Evolutionary conservation across 2,113 vertebrate species (phyloP), one percentile per base, ranked within the genome.

Genomic region (Xenopus laevis): DNA sequence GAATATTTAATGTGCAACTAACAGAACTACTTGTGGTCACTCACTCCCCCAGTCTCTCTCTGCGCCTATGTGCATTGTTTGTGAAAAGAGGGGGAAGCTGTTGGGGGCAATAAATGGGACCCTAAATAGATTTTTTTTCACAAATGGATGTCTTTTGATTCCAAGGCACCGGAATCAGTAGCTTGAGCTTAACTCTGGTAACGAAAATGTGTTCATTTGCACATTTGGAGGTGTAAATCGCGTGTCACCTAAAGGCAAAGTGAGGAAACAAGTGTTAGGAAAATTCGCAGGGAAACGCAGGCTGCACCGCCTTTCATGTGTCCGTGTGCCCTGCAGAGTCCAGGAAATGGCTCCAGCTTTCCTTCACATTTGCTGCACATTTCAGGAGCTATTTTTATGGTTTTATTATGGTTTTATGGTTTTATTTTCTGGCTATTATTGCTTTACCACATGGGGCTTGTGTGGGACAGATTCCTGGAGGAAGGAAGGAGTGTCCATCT

Each of bases 351-450:
- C 66, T 70, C 47, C 52, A 44, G 45, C 58, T 50, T 53, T 58
- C 20, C n/a, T 57, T 47, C 63, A 77, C 74, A 70, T 77, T 77
- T 77, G 74, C 44, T 77, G 59, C 50, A 64, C 23, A 65, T 64
- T 64, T 77, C 55, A 44, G 74, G 30, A 63, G 46, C 66, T 55
- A 40, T 62, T 77, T 40, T 77, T 77, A 77, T 77, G 74, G 60
- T 76, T 68, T 69, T 77, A 63, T 70, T 64, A 40, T 40, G 33
- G 33, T 40, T 40, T 77, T 77, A 77, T 77, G 74, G 60, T 76
- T 68, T 69, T 77, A 63, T 70, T 64, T 64, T 23, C 74, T 61
- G 21, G 33, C 18, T 53, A 67, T 15, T 77, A 77, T 63, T 70
- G 58, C 46, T 77, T 70, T 77, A 68, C 66, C 74, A 77, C 74